Conservation (phyloP, 2,888 invertebrate species). For the Chrysolina oricalcia region DNA sequence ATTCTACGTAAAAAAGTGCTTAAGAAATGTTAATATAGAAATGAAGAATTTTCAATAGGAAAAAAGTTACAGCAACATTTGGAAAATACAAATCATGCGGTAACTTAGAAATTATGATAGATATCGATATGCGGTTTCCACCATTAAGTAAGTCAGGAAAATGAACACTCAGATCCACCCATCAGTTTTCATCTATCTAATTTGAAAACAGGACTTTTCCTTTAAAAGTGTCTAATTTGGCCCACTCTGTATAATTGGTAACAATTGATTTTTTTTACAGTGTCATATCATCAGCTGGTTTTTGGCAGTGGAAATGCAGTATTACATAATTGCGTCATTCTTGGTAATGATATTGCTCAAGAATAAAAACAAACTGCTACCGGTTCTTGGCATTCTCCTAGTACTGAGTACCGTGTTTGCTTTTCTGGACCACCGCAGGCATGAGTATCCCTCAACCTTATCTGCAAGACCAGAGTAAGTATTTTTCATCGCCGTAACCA, state of each 20-base stretch:
- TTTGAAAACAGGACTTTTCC: too few relatives aligned
- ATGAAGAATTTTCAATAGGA: too few relatives aligned
- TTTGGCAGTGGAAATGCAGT: constrained; percentile 65
- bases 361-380: constrained; percentile 40
- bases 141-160: too few relatives aligned
- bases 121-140: too few relatives aligned
- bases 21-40: too few relatives aligned
- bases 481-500: background rate
- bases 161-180: too few relatives aligned
- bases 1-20: too few relatives aligned
- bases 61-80: too few relatives aligned
- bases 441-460: constrained; percentile 55
- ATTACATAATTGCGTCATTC: constrained; percentile 60
- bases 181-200: background rate
- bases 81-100: too few relatives aligned
- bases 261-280: constrained; percentile 54
- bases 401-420: constrained; percentile 52
- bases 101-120: too few relatives aligned
- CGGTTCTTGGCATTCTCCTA: constrained; percentile 50
- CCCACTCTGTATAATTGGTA: background rate
- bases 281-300: constrained; percentile 67
- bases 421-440: constrained; percentile 56
- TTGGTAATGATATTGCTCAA: constrained; percentile 47
- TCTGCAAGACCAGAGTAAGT: constrained; percentile 61
- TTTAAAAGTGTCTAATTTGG: too few relatives aligned